A percentile compares a stretch with the other conserved stretches of the same genome.
Evolutionary conservation across 1,140 invertebrate genomes (phyloP).

Genomic region (Bactericera cockerelli): DNA sequence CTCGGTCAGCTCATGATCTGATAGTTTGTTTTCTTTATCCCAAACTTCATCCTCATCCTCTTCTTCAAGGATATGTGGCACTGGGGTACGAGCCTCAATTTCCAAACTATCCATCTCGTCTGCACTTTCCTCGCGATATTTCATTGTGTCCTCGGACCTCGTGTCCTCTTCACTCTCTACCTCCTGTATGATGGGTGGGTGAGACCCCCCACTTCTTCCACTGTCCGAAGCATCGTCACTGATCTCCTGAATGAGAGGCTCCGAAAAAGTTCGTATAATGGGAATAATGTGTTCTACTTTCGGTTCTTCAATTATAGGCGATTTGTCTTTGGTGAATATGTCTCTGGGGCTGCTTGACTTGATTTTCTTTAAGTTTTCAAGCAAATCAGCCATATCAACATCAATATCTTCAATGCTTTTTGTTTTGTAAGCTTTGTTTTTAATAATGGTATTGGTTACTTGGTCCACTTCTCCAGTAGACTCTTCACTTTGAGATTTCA

Average conservation of each 20-base stretch:
- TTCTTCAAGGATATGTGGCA: neutral
- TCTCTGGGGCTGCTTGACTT: neutral
- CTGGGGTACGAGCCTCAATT: conserved; percentile 17
- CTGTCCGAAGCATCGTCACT: neutral
- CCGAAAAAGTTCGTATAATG: neutral
- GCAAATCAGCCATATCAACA: neutral
- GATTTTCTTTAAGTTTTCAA: neutral
- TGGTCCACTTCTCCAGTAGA: neutral
- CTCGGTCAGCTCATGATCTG: conserved; percentile 14
- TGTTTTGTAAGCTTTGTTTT: neutral
- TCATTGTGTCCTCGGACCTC: conserved; percentile 10
- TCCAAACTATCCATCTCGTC: conserved; percentile 33
- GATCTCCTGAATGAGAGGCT: neutral
- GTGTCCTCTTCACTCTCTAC: neutral
- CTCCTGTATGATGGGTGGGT: neutral
- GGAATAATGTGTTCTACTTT: neutral
- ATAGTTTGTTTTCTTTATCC: too few relatives aligned
- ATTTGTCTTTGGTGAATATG: neutral
- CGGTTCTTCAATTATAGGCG: neutral
- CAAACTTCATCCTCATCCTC: neutral
- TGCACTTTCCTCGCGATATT: neutral
- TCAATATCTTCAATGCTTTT: neutral
- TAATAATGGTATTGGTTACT: neutral
- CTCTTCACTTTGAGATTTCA: neutral
- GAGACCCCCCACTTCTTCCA: neutral